Percentiles rank a stretch among this genome's conserved stretches.
Conservation (phyloP, 2,797 vertebrate species). For the Lemur catta region DNA sequence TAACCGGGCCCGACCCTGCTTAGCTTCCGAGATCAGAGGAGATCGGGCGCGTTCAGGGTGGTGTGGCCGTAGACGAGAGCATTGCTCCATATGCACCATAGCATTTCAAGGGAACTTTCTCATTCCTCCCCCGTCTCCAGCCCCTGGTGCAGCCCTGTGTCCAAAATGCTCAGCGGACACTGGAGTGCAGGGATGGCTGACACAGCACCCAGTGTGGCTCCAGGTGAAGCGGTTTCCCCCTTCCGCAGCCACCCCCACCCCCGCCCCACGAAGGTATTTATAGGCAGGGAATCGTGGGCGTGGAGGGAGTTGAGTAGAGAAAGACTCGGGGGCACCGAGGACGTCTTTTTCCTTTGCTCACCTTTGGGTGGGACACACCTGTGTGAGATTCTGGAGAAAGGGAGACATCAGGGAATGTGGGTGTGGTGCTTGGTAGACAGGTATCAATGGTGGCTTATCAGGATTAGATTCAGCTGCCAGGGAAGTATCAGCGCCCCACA, state of each 20-base stretch:
- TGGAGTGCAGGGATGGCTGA: not conserved
- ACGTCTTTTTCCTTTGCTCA: not conserved
- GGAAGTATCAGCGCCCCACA: not conserved
- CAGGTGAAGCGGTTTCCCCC: not conserved
- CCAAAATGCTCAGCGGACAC: not conserved
- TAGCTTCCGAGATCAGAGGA: too few relatives aligned
- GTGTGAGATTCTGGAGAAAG: not conserved
- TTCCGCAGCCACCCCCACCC: not conserved
- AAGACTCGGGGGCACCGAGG: not conserved
- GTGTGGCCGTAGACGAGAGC: not conserved
- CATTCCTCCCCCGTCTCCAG: not conserved
- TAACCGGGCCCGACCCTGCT: too few relatives aligned
- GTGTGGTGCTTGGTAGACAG: not conserved
- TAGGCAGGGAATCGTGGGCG: not conserved
- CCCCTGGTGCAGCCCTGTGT: not conserved
- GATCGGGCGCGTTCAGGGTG: too few relatives aligned
- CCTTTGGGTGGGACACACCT: not conserved
- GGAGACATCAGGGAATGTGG: not conserved
- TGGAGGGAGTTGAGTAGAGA: not conserved
- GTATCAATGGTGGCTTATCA: accelerated
- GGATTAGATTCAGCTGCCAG: not conserved
- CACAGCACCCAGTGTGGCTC: not conserved
- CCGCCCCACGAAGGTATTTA: not conserved
- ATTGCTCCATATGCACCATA: accelerated
- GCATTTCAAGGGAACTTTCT: not conserved